A percentile compares a stretch with the other conserved stretches of the same genome.
These are phyloP conservation scores for Drosophila eohydei DNA, from an alignment of 2,888 invertebrate genomes.

Conservation along the genomic window DNA sequence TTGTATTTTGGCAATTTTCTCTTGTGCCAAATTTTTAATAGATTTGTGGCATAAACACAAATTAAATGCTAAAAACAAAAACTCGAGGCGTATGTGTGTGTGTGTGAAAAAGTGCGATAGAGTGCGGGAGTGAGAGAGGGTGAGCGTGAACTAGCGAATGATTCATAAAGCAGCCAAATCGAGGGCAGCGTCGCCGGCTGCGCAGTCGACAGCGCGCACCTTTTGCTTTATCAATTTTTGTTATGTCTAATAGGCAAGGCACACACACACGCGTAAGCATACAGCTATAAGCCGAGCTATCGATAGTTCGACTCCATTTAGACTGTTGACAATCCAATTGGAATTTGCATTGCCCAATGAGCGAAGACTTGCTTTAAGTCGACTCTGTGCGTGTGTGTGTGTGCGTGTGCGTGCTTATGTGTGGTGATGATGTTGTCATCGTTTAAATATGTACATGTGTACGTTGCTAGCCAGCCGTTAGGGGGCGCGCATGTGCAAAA, in stretches of 20 bases:
- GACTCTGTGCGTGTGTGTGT: conserved; percentile 10
- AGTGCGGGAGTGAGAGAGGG: conserved; percentile 7
- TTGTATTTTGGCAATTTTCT: conserved; percentile 40
- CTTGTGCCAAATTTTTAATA: conserved; percentile 38
- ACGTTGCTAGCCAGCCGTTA: conserved; percentile 15
- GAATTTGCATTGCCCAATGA: conserved; percentile 48
- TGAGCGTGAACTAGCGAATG: conserved; percentile 30
- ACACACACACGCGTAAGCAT: conserved; percentile 12
- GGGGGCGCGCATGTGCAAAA: conserved; percentile 53
- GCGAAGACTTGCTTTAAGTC: conserved; percentile 36
- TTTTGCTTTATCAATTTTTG: conserved; percentile 61
- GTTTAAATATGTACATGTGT: conserved; percentile 56
- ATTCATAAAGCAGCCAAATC: conserved; percentile 52
- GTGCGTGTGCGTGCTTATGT: conserved; percentile 18
- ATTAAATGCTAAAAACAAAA: conserved; percentile 25
- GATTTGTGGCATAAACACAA: conserved; percentile 49
- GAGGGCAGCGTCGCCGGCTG: conserved; percentile 44
- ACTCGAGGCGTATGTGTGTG: conserved; percentile 7
- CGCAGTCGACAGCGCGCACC: conserved; percentile 49
- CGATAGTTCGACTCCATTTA: conserved; percentile 31
- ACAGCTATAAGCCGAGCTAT: conserved; percentile 37
- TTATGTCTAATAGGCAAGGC: conserved; percentile 26
- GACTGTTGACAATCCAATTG: conserved; percentile 49
- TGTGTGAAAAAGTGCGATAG: background rate
- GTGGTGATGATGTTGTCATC: conserved; percentile 70